Percentiles rank a stretch among this genome's conserved stretches.
These are phyloP conservation scores for Drosophila kanapiae DNA, from an alignment of 1,140 invertebrate genomes.

Conservation along the genomic window DNA sequence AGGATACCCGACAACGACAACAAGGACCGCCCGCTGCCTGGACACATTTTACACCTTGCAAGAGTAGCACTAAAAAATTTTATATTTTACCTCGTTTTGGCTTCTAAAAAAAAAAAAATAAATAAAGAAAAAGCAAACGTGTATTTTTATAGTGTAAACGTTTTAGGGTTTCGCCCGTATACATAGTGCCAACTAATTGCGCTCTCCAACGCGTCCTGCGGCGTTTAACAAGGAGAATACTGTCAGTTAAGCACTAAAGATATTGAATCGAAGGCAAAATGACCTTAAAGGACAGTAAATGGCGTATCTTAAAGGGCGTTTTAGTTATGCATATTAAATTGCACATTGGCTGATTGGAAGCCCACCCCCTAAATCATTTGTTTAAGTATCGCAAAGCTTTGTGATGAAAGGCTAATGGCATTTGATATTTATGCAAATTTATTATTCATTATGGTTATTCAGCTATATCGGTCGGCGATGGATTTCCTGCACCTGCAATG, in stretches of 20 bases:
- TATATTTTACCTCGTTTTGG: slow-evolving; percentile 64
- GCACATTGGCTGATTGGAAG: slow-evolving; percentile 14
- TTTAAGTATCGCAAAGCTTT: slow-evolving; percentile 22
- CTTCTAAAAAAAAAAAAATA: slow-evolving; percentile 33
- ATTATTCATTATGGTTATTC: slow-evolving; percentile 66
- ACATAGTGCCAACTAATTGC: slow-evolving; percentile 42
- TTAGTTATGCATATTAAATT: slow-evolving; percentile 15
- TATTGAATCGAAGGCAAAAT: neutral
- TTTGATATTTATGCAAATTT: slow-evolving; percentile 72
- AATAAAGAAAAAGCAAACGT: slow-evolving; percentile 13
- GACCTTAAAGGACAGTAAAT: slow-evolving; percentile 11
- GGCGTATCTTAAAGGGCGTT: neutral
- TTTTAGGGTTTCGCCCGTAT: slow-evolving; percentile 57
- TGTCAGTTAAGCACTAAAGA: slow-evolving; percentile 12
- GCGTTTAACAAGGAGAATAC: neutral
- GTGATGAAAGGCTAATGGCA: slow-evolving; percentile 51
- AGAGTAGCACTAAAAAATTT: slow-evolving; percentile 54
- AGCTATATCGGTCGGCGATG: slow-evolving; percentile 5
- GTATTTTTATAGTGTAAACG: slow-evolving; percentile 69
- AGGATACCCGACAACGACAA: slow-evolving; percentile 51
- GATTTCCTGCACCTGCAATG: slow-evolving; percentile 15
- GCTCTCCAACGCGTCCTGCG: slow-evolving; percentile 13
- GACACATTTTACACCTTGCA: slow-evolving; percentile 68
- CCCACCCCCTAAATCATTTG: slow-evolving; percentile 5
- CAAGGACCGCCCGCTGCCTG: slow-evolving; percentile 64